These are phyloP conservation scores for Litoditis marina DNA, from an alignment of 2,888 invertebrate genomes.

Conservation along the genomic window DNA sequence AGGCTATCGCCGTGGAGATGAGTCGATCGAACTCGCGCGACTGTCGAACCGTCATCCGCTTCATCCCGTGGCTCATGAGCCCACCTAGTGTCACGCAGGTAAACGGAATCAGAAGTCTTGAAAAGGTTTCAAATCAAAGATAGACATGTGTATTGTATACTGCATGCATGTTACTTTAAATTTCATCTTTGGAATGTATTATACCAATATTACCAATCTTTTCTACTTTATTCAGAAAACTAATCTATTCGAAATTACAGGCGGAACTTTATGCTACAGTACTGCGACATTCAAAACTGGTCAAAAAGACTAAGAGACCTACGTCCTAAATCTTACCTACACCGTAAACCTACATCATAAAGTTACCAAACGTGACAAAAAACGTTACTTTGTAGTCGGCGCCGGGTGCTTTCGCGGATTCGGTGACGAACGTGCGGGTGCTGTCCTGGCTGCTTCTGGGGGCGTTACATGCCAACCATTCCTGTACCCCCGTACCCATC, in stretches of 20 bases:
- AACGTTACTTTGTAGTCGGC: slow-evolving; percentile 27
- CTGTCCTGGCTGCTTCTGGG: slow-evolving; percentile 93
- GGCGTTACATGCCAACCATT: slow-evolving; percentile 71
- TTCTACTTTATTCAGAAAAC: too few species aligned
- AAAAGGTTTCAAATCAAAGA: not conserved
- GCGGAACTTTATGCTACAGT: too few species aligned
- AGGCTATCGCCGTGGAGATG: slow-evolving; percentile 42
- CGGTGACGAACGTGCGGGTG: slow-evolving; percentile 72
- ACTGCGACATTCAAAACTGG: too few species aligned
- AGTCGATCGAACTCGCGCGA: slow-evolving; percentile 49
- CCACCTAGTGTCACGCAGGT: slow-evolving; percentile 58
- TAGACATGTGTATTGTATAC: not conserved
- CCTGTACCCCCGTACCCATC: slow-evolving; percentile 82
- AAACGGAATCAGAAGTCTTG: not conserved
- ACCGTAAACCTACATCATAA: too few species aligned
- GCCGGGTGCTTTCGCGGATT: slow-evolving; percentile 59
- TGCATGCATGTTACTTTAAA: not conserved
- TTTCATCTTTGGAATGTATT: not conserved
- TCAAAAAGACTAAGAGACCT: too few species aligned
- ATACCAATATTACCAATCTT: too few species aligned
- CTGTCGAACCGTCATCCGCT: slow-evolving; percentile 54
- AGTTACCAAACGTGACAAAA: too few species aligned
- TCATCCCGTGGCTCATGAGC: slow-evolving; percentile 61
- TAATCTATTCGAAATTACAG: too few species aligned
- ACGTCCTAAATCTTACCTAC: too few species aligned